Evolutionary conservation across 2,113 vertebrate genomes (phyloP).

Genomic region (Oxyura jamaicensis): DNA sequence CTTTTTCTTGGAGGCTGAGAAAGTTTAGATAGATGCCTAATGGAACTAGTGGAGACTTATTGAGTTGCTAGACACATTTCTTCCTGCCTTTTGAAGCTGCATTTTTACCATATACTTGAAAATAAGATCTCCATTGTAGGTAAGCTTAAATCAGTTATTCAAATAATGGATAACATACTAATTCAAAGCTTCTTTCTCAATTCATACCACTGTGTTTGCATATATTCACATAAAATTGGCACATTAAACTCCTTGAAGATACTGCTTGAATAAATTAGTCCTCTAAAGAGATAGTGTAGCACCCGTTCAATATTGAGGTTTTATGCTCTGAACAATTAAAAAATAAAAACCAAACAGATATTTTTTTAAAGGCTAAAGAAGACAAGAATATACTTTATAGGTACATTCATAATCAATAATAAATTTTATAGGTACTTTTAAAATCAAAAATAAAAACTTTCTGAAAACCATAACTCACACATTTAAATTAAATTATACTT

Average conservation of each 20-base stretch:
- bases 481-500: background rate
- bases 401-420: background rate
- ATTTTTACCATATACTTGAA: background rate
- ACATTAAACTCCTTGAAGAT: background rate
- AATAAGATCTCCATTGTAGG: background rate
- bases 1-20: background rate
- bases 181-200: background rate
- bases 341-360: background rate
- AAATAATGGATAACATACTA: background rate
- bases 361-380: background rate
- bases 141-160: background rate
- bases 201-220: background rate
- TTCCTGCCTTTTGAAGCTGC: background rate
- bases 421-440: rapidly evolving
- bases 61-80: background rate
- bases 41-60: background rate
- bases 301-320: background rate
- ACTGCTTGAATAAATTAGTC: background rate
- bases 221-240: background rate
- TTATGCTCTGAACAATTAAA: background rate
- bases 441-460: background rate
- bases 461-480: background rate
- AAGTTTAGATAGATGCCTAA: background rate
- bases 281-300: background rate
- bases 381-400: rapidly evolving